These are phyloP conservation scores for Candidula unifasciata DNA, from an alignment of 2,888 invertebrate species.

Conservation along the genomic window DNA sequence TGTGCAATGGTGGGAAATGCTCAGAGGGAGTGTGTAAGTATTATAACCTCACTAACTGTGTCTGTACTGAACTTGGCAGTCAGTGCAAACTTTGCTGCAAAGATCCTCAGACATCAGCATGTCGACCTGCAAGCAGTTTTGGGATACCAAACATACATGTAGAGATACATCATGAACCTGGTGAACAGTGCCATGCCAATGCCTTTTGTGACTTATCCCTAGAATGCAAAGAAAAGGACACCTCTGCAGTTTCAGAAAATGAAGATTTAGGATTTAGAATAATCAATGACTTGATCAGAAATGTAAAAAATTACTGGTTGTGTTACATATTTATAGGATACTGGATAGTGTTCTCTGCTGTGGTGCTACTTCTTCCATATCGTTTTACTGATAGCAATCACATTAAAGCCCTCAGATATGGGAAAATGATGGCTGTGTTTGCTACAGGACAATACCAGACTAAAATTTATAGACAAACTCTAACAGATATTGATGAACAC, in stretches of 20 bases:
- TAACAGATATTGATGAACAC: constrained; percentile 31
- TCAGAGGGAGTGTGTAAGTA: constrained; percentile 58
- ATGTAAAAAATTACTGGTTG: constrained; percentile 40
- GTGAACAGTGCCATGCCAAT: constrained; percentile 57
- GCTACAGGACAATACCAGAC: constrained; percentile 33
- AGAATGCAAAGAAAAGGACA: constrained; percentile 52
- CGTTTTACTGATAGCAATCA: constrained; percentile 6
- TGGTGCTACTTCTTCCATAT: constrained; percentile 11
- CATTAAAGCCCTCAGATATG: constrained; percentile 47
- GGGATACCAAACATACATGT: constrained; percentile 14
- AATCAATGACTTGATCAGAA: neutral
- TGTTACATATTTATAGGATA: constrained; percentile 24
- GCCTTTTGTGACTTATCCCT: constrained; percentile 7
- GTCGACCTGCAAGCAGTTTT: constrained; percentile 43
- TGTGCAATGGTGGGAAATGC: constrained; percentile 61
- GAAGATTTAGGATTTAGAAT: constrained; percentile 56
- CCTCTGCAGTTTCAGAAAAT: neutral
- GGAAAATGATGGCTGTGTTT: constrained; percentile 47
- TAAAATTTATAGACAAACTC: constrained; percentile 23
- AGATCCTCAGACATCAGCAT: constrained; percentile 42
- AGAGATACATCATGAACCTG: constrained; percentile 40
- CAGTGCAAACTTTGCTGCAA: constrained; percentile 63
- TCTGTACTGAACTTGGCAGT: constrained; percentile 50
- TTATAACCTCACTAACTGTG: constrained; percentile 57
- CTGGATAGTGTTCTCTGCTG: neutral